Percentiles rank a stretch among this genome's conserved stretches.
Evolutionary conservation across 2,797 vertebrate species (phyloP).

Genomic region (Crossoptilon crossoptilon): DNA sequence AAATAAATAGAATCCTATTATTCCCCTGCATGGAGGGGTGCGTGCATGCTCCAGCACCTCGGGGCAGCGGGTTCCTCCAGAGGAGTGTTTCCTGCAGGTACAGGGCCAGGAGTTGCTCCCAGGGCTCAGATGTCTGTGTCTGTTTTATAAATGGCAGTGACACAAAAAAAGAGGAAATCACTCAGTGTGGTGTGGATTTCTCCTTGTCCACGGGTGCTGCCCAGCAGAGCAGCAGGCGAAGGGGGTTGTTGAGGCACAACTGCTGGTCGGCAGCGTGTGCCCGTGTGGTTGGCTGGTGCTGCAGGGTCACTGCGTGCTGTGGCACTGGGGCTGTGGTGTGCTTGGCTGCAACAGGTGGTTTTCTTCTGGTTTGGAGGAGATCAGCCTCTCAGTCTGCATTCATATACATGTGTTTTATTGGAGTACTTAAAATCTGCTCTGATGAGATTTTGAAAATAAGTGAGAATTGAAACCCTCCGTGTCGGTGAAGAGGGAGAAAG

Average conservation of each 20-base stretch:
- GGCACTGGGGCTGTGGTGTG: not conserved
- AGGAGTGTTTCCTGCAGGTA: not conserved
- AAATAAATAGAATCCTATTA: not conserved
- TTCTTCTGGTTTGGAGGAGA: not conserved
- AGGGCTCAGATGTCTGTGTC: not conserved
- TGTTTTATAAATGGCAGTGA: not conserved
- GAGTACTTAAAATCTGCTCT: not conserved
- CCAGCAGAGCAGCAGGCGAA: not conserved
- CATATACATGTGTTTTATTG: not conserved
- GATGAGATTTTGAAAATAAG: not conserved
- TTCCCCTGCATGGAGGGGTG: not conserved
- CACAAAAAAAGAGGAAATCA: not conserved
- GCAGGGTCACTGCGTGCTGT: not conserved
- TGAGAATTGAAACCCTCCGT: not conserved
- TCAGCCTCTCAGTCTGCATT: not conserved
- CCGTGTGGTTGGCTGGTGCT: not conserved
- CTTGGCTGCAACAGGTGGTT: slow-evolving; percentile 18
- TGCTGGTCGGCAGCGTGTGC: not conserved
- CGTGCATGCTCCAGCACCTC: fast-evolving
- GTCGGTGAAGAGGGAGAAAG: not conserved
- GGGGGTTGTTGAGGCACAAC: not conserved
- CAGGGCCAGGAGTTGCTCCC: not conserved
- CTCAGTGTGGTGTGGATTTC: not conserved
- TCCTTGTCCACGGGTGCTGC: not conserved
- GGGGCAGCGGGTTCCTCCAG: not conserved